Evolutionary conservation across 2,113 vertebrate genomes (phyloP), one percentile per base, ranked within the genome.

Genomic region (Notothenia rossii): DNA sequence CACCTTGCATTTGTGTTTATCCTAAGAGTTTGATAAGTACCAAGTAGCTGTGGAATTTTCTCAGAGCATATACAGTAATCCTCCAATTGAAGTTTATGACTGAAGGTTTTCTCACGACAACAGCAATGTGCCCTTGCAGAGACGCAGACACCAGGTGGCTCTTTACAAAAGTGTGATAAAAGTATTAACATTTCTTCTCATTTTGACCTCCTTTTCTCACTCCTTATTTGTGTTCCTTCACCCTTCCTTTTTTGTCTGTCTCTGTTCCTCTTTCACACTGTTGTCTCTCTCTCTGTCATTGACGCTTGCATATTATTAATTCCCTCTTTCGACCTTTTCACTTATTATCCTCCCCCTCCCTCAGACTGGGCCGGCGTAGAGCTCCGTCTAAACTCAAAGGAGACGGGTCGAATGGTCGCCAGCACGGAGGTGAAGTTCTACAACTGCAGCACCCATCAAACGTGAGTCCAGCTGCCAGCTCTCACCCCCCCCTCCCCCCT

Each of bases 361-460:
- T 75, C 93, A 98, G 98, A 98, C 93, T 99, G 97, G 97, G 96
- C 96, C 2, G 95, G 96, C 0, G 94, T 99, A 10, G 96, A 97
- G 77, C 94, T 99, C 36, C 96, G 95, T 82, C 95, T 99, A 78
- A 97, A 96, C 87, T 98, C 98, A 4, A 96, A 86, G 89, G 98
- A 99, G 93, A 99, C 98, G 0, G 96, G 97, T 66, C 96, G 96
- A 92, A 98, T 93, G 69, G 96, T 99, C 33, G 96, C 96, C 93
- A 99, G 97, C 95, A 99, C 97, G 0, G 97, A 98, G 91, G 97
- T 99, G 95, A 98, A 97, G 90, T 99, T 99, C 94, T 99, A 97
- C 95, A 99, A 99, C 95, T 99, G 98, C 96, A 99, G 98, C 4
- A 96, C 96, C 61, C 98, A 99, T 94, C 96, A 96, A 81, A 95